Percentiles rank a stretch among this genome's conserved stretches.
Evolutionary conservation across 2,888 invertebrate species (phyloP).

Genomic region (Oscheius sp.): DNA sequence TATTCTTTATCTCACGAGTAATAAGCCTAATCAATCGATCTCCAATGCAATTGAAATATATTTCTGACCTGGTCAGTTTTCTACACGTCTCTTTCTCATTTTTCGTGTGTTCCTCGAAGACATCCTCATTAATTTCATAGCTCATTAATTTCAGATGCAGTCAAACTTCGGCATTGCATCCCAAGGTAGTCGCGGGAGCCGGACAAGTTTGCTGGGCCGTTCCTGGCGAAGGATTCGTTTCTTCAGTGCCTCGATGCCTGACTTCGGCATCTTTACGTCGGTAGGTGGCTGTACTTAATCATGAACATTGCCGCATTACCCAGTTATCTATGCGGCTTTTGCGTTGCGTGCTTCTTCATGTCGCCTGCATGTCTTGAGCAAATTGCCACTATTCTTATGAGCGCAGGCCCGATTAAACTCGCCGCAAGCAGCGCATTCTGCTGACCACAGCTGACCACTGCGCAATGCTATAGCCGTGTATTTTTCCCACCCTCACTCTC

Average conservation of each 20-base stretch:
- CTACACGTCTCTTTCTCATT: no score
- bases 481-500: slow-evolving; percentile 3
- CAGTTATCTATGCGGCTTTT: slow-evolving; percentile 21
- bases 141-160: background rate
- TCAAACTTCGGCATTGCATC: background rate
- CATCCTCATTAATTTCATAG: background rate
- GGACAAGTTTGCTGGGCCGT: no score
- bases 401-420: slow-evolving; percentile 34
- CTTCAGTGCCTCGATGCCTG: background rate
- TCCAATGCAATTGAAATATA: no score
- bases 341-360: slow-evolving; percentile 28
- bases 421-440: slow-evolving; percentile 28
- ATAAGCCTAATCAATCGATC: no score
- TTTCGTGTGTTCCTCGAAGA: no score
- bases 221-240: no score
- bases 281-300: slow-evolving; percentile 13
- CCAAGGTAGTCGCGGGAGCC: background rate
- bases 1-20: no score
- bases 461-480: slow-evolving; percentile 34
- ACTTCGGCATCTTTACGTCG: background rate
- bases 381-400: slow-evolving; percentile 41
- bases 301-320: background rate
- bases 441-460: slow-evolving; percentile 34
- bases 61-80: no score
- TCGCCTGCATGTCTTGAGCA: slow-evolving; percentile 34